Evolutionary conservation across 2,888 invertebrate species (phyloP), one percentile per base, ranked within the genome.

Genomic region (Rhamnusium bicolor): DNA sequence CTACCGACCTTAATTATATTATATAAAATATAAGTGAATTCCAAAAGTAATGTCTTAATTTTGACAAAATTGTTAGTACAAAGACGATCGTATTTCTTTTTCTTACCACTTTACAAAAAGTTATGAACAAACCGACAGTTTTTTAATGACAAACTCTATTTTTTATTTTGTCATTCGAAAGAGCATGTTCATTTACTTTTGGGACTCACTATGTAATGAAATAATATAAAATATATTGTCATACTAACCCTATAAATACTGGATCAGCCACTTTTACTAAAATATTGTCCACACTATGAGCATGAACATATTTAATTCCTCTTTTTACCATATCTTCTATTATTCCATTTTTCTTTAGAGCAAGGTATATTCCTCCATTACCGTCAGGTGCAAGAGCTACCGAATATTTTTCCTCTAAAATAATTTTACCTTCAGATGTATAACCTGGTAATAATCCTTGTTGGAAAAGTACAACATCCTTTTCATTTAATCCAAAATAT

Each of bases 241-340:
- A 73, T 56, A 69, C 76, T 73, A 32, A 78, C 78, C 99, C 99
- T 77, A 99, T 92, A 85, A 99, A 99, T 5, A 95, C 91, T 0
- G 99, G 99, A 90, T 99, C 99, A 0, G 98, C 99, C 68, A 99
- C 97, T 91, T 97, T 98, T 18, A 98, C 96, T 12, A 99, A 90
- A 77, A 99, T 98, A 88, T 99, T 99, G 87, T 99, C 99, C 1
- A 99, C 98, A 73, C 99, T 98, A 90, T 98, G 98, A 0, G 95
- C 97, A 86, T 99, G 99, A 16, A 99, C 88, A 86, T 97, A 98
- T 75, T 93, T 90, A 6, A 99, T 92, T 3, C 95, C 96, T 65
- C 96, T 91, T 53, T 89, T 89, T 40, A 91, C 89, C 90, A 98
- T 95, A 84, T 98, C 94, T 3, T 93, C 90, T 40, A 98, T 86